Percentiles rank a stretch among this genome's conserved stretches.
phyloP scores from a whole-genome alignment of 2,888 invertebrate genomes.

The Cheilosia vernalis region DNA sequence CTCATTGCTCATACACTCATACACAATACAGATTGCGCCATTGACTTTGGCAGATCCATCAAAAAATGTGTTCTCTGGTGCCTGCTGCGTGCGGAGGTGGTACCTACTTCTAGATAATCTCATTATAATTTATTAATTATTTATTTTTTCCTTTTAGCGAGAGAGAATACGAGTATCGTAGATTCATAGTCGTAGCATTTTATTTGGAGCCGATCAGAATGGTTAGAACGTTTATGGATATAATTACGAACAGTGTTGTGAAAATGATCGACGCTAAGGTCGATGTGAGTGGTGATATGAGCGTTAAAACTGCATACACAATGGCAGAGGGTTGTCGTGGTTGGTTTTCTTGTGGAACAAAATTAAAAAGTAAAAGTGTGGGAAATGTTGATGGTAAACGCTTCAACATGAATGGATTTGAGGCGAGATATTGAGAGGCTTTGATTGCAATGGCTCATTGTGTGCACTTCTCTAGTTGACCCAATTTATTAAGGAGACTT shows the following conservation, averaged over 20 bases:
- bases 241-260: conserved; percentile 56
- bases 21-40: conserved; percentile 42
- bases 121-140: conserved; percentile 72
- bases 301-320: conserved; percentile 25
- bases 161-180: conserved; percentile 28
- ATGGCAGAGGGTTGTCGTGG: conserved; percentile 32
- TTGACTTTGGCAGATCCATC: conserved; percentile 69
- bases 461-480: conserved; percentile 43
- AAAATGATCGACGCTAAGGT: conserved; percentile 67
- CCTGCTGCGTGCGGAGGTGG: conserved; percentile 67
- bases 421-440: conserved; percentile 23
- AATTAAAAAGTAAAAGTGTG: conserved; percentile 51
- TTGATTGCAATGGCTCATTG: conserved; percentile 31
- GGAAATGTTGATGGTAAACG: conserved; percentile 30
- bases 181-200: conserved; percentile 1
- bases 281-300: conserved; percentile 66
- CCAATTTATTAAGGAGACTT: conserved; percentile 47
- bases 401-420: conserved; percentile 21
- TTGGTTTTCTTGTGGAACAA: conserved; percentile 22
- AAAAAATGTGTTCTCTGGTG: conserved; percentile 51
- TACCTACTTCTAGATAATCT: conserved; percentile 66
- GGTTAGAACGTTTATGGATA: conserved; percentile 49
- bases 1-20: conserved; percentile 40
- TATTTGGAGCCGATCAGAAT: conserved; percentile 34
- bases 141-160: conserved; percentile 56